Percentiles rank a stretch among this genome's conserved stretches.
Evolutionary conservation across 2,888 invertebrate species (phyloP).

Genomic region (Seira sanloemensis): DNA sequence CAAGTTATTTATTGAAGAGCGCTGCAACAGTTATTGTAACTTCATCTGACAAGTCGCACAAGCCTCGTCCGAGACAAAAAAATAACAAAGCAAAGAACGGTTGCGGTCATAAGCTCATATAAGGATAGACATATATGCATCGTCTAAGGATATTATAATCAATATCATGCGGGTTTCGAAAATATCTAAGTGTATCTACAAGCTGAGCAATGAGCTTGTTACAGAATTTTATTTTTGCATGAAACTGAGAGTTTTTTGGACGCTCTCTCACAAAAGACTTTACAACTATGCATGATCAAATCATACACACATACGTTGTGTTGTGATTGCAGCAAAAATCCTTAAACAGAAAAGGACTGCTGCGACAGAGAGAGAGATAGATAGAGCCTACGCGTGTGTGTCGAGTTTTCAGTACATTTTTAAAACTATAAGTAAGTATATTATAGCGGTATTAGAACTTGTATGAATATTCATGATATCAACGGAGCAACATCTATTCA

Average conservation of each 20-base stretch:
- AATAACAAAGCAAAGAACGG: conserved; percentile 16
- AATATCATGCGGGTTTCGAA: background rate
- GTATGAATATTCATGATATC: conserved; percentile 13
- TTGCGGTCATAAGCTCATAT: background rate
- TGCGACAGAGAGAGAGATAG: background rate
- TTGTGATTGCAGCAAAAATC: background rate
- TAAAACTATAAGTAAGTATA: background rate
- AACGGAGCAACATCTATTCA: too few relatives aligned
- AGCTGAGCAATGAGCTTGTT: background rate
- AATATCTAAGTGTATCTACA: background rate
- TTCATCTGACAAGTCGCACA: conserved; percentile 53
- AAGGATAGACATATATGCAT: background rate
- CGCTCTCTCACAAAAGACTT: background rate
- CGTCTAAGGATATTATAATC: background rate
- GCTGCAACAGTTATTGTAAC: conserved; percentile 58
- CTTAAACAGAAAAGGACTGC: background rate
- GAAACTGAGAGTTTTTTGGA: conserved; percentile 13
- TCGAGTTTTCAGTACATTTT: background rate
- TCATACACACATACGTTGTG: background rate
- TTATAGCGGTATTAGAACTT: conserved; percentile 10
- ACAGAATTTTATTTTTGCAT: background rate
- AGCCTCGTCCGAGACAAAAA: background rate
- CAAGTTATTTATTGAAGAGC: conserved; percentile 22
- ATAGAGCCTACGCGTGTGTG: background rate
- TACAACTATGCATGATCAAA: conserved; percentile 4